Base-by-base conservation (phyloP, 1,140 invertebrate genomes). In the Ceratosolen fusciceps region DNA sequence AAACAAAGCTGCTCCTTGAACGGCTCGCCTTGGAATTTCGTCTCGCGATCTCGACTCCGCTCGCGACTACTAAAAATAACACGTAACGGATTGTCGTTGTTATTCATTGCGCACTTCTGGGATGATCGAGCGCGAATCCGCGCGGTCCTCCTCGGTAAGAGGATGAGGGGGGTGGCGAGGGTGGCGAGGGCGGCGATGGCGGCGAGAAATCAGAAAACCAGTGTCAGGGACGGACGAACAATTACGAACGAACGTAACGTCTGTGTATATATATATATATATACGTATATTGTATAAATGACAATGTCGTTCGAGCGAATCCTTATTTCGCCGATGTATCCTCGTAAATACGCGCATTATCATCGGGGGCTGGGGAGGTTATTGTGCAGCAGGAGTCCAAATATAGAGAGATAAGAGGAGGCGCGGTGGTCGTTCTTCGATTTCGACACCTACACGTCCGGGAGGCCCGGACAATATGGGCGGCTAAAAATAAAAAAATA, bases 1-100 rank as follows among this genome's bases (percentile, higher is more conserved):
- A 74, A 74, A 74, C 39, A 39, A 74, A 74, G 29, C 4, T 68
- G 24, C 52, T 60, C 67, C 76, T 71, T 70, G 52, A 70, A 77
- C 31, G 21, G 12, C 34, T 79, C 77, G 71, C 77, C 77, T 79
- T 79, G 77, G 47, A 52, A 67, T 65, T 74, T 79, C 71, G 71
- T 31, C 43, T 73, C 58, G 58, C 68, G 72, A 60, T 39, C 58
- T 54, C 68, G 72, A 60, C 29, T 70, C 34, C 21, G 47, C 12
- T 2, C 54, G 49, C 52, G 43, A 21, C 37, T 78, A 43, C 24
- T 77, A 65, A 60, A 34, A 79, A 67, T 79, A 68, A 68, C 43
- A 73, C 56, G 19, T 16, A 43, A 47, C 24, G 56, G 60, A 74
- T 74, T 52, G 21, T n/a, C 37, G 7, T 56, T 31, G 52, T 56